Evolutionary conservation across 2,113 vertebrate species (phyloP).

Genomic region (Varanus salvator): DNA sequence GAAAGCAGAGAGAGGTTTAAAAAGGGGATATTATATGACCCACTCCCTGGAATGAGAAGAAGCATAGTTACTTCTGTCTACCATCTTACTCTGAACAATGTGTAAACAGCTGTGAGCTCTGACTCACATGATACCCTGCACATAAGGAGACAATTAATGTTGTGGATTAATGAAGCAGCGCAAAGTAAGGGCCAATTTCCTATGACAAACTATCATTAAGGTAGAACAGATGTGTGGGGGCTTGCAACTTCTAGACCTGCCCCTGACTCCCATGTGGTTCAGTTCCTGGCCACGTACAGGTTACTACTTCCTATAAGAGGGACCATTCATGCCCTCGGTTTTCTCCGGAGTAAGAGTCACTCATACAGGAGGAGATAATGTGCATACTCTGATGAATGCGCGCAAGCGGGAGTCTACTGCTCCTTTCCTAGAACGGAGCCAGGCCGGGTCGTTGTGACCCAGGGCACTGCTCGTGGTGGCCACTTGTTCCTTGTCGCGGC

Average conservation of each 20-base stretch:
- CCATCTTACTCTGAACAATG: background rate
- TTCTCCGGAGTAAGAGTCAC: background rate
- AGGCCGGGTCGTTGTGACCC: background rate
- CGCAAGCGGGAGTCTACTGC: background rate
- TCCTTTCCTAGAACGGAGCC: background rate
- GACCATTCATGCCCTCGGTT: background rate
- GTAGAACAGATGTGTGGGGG: background rate
- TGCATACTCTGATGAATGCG: background rate
- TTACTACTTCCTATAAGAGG: background rate
- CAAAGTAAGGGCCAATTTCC: background rate
- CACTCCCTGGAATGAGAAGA: background rate
- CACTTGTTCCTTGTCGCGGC: too few relatives aligned
- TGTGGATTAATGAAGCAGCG: background rate
- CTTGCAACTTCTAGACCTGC: too few relatives aligned
- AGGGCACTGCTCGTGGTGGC: background rate
- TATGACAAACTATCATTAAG: background rate
- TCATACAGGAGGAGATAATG: background rate
- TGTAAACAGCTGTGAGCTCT: background rate
- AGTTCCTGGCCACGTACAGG: background rate
- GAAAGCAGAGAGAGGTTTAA: background rate
- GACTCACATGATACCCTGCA: background rate
- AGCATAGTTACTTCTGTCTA: background rate
- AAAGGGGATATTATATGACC: too few relatives aligned
- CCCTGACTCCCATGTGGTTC: background rate
- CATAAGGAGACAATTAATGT: background rate